A percentile compares a stretch with the other conserved stretches of the same genome.
phyloP scores from a whole-genome alignment of 2,888 invertebrate genomes.

The Heliconius erato region DNA sequence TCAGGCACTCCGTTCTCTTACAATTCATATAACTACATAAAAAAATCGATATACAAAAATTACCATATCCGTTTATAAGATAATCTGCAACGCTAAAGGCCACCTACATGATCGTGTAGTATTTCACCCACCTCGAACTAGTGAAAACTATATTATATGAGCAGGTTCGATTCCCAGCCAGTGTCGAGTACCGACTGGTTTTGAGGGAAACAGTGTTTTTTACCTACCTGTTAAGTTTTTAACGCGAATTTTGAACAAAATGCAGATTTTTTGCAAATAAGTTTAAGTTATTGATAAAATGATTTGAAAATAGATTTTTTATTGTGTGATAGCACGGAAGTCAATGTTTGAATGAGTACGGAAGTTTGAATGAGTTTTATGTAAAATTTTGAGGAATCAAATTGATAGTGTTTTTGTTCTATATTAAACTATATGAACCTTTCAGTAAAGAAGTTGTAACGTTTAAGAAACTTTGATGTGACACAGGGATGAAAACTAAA shows the following conservation, averaged over 20 bases:
- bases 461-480: neutral
- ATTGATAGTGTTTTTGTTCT: neutral
- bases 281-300: no score
- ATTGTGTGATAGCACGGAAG: no score
- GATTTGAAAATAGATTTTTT: no score
- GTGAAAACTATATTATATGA: conserved; percentile 74
- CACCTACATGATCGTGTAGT: conserved; percentile 77
- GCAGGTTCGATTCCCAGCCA: conserved; percentile 69
- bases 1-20: no score
- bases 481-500: no score
- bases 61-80: conserved; percentile 60
- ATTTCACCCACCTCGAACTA: conserved; percentile 73
- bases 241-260: conserved; percentile 1
- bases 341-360: no score
- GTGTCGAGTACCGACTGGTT: conserved; percentile 78
- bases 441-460: neutral
- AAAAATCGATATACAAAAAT: conserved; percentile 23
- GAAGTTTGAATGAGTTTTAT: neutral
- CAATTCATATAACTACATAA: neutral
- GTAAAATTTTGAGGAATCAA: neutral
- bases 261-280: neutral
- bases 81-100: conserved; percentile 57
- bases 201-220: conserved; percentile 46
- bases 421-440: no score
- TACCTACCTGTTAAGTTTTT: conserved; percentile 36